Percentiles rank a stretch among this genome's conserved stretches.
These are phyloP conservation scores for Parnassius apollo DNA, from an alignment of 2,888 invertebrate species.

Conservation along the genomic window DNA sequence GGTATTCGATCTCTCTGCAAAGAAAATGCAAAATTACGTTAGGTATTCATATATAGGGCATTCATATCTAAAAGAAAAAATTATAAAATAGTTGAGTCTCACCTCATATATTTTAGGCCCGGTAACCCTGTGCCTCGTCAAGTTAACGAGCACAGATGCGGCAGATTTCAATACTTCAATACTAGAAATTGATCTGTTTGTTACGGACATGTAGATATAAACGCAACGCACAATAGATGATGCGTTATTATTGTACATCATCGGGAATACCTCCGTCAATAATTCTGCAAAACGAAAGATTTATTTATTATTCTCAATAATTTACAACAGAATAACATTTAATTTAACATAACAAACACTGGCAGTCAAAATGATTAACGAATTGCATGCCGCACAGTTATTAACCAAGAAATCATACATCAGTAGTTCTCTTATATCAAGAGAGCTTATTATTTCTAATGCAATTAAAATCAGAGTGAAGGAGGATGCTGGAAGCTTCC, in stretches of 20 bases:
- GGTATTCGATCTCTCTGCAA: slow-evolving; percentile 80
- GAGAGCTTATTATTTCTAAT: too few species aligned
- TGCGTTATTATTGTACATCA: slow-evolving; percentile 63
- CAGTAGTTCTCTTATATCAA: too few species aligned
- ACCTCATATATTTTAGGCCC: slow-evolving; percentile 83
- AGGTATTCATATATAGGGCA: not conserved
- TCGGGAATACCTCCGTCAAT: slow-evolving; percentile 69
- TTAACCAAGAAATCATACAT: too few species aligned
- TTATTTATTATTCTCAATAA: too few species aligned
- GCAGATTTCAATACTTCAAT: slow-evolving; percentile 78
- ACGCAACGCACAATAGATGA: slow-evolving; percentile 56
- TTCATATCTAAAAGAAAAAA: not conserved
- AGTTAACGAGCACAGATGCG: slow-evolving; percentile 83
- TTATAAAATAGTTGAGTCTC: slow-evolving; percentile 29
- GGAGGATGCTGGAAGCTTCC: too few species aligned
- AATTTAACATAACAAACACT: too few species aligned
- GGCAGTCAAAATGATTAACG: too few species aligned
- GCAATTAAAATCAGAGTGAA: too few species aligned
- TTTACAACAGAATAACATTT: too few species aligned
- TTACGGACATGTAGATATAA: slow-evolving; percentile 64
- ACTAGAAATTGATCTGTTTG: slow-evolving; percentile 83
- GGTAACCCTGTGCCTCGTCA: slow-evolving; percentile 83
- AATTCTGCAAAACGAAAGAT: slow-evolving; percentile 51
- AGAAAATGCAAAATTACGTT: slow-evolving; percentile 25
- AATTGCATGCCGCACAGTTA: too few species aligned